phyloP scores from a whole-genome alignment of 2,888 invertebrate species.

The Melinaea menophilus region DNA sequence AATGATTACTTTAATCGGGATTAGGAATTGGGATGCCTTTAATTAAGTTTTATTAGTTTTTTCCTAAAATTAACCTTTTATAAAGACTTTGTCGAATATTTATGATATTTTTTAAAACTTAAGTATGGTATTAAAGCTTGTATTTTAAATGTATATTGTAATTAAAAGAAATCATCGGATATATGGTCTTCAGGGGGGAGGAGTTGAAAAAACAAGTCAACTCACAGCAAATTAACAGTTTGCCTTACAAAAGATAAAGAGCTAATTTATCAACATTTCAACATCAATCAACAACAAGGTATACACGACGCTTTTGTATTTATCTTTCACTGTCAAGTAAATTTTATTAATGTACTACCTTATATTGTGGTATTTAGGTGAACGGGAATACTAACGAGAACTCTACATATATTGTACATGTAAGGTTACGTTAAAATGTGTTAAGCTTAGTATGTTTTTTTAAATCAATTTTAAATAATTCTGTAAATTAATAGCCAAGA shows the following conservation, averaged over 20 bases:
- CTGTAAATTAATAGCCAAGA: no score
- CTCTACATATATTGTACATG: no score
- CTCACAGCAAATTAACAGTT: slow-evolving; percentile 87
- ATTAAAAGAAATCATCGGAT: slow-evolving; percentile 78
- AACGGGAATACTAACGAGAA: no score
- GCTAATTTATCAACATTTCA: slow-evolving; percentile 85
- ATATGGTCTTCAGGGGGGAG: slow-evolving; percentile 85
- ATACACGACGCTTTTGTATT: neutral
- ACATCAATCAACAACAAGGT: no score
- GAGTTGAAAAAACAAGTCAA: slow-evolving; percentile 92
- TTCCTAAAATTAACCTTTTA: neutral
- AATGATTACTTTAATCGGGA: slow-evolving; percentile 41
- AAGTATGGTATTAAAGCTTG: no score
- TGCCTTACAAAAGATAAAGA: slow-evolving; percentile 88
- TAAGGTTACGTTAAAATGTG: no score
- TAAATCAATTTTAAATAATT: no score
- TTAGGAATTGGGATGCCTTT: slow-evolving; percentile 29
- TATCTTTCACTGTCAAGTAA: slow-evolving; percentile 35
- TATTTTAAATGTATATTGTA: slow-evolving; percentile 22
- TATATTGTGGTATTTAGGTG: no score
- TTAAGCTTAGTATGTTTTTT: no score
- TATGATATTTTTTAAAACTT: no score
- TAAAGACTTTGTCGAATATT: neutral
- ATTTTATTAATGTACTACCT: neutral
- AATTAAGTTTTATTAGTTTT: slow-evolving; percentile 11